phyloP scores from a whole-genome alignment of 2,113 vertebrate species.

The Phyllostomus discolor region DNA sequence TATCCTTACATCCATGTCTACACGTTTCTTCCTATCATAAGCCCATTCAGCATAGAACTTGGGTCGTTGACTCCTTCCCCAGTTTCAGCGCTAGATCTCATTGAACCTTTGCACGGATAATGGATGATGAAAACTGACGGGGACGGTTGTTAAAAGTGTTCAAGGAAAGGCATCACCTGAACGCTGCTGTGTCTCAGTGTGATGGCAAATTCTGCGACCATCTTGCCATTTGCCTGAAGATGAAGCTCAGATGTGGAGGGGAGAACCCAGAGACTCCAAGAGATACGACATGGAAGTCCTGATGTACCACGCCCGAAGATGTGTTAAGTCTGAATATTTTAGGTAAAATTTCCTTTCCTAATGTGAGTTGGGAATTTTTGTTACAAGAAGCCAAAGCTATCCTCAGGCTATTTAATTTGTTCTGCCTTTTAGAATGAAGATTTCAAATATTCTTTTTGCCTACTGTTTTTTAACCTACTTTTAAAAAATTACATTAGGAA shows the following conservation, averaged over 20 bases:
- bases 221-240: not conserved
- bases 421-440: not conserved
- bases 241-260: fast-evolving
- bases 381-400: not conserved
- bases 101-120: not conserved
- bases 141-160: not conserved
- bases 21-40: not conserved
- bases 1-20: not conserved
- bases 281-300: not conserved
- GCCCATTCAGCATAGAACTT: not conserved
- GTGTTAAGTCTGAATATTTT: not conserved
- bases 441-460: not conserved
- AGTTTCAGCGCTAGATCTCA: not conserved
- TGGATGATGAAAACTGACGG: not conserved
- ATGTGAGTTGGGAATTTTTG: not conserved
- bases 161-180: not conserved
- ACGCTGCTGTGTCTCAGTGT: not conserved
- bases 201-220: not conserved
- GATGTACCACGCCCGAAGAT: no score
- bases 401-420: not conserved
- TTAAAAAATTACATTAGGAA: not conserved
- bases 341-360: not conserved
- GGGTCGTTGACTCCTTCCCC: not conserved
- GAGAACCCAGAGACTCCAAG: not conserved
- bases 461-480: not conserved